Evolutionary conservation across 2,888 invertebrate genomes (phyloP).

Genomic region (Zeuzera pyrina): DNA sequence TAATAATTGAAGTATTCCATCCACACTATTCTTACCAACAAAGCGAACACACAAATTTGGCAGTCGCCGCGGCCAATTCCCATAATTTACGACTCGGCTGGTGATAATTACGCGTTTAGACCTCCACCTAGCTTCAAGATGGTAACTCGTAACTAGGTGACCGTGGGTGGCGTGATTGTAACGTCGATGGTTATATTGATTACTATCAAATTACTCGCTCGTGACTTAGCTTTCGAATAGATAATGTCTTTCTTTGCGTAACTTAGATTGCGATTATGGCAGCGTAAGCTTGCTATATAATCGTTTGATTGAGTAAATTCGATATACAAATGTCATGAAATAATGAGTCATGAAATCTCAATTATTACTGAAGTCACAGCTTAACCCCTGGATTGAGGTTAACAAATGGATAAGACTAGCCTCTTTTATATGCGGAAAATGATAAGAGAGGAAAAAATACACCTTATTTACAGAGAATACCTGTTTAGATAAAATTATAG

Average conservation of each 20-base stretch:
- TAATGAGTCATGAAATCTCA: too few relatives aligned
- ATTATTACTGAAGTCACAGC: too few relatives aligned
- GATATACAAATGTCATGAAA: too few relatives aligned
- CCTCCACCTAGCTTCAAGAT: slow-evolving; percentile 26
- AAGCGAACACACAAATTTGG: slow-evolving; percentile 38
- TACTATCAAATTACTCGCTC: slow-evolving; percentile 59
- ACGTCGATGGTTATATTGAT: slow-evolving; percentile 40
- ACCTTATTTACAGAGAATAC: too few relatives aligned
- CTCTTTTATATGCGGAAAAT: too few relatives aligned
- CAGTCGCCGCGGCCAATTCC: slow-evolving; percentile 39
- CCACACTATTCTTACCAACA: slow-evolving; percentile 20
- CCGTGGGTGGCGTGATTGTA: slow-evolving; percentile 25
- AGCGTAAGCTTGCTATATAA: too few relatives aligned
- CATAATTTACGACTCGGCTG: slow-evolving; percentile 51
- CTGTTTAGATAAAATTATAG: too few relatives aligned
- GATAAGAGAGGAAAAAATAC: too few relatives aligned
- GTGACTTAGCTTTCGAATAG: slow-evolving; percentile 46
- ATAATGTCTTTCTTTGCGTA: slow-evolving; percentile 66
- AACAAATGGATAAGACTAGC: too few relatives aligned
- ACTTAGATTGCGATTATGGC: too few relatives aligned
- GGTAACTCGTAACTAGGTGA: background rate
- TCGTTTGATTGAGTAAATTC: too few relatives aligned
- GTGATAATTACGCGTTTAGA: slow-evolving; percentile 60
- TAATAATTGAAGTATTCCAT: slow-evolving; percentile 12
- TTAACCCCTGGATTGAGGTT: too few relatives aligned